phyloP scores from a whole-genome alignment of 2,888 invertebrate genomes.

The Chrysolina haemoptera region DNA sequence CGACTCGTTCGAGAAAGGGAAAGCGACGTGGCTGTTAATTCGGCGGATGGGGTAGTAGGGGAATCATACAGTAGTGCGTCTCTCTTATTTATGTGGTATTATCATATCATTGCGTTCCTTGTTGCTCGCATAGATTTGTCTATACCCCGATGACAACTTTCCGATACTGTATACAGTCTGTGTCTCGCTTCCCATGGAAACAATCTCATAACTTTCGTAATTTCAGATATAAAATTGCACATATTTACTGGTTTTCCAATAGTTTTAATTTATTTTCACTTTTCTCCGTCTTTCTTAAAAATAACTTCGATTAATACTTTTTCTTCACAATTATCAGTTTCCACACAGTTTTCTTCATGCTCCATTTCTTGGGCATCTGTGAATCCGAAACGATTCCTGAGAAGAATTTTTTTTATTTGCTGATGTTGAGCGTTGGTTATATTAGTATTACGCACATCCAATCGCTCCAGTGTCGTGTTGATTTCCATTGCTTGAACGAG shows the following conservation, averaged over 20 bases:
- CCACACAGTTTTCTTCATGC: not conserved
- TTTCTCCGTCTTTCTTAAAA: not conserved
- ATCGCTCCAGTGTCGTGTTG: constrained; percentile 61
- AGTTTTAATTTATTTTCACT: not conserved
- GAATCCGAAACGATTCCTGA: constrained; percentile 66
- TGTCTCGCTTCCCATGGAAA: too few species aligned
- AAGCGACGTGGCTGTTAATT: too few species aligned
- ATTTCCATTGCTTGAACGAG: constrained; percentile 55
- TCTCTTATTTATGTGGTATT: too few species aligned
- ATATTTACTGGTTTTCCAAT: not conserved
- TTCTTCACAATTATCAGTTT: constrained; percentile 11
- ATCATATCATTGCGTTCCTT: too few species aligned
- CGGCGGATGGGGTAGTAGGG: too few species aligned
- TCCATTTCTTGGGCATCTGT: not conserved
- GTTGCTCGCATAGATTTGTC: too few species aligned
- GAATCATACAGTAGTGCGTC: too few species aligned
- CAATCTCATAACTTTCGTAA: too few species aligned
- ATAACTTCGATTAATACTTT: not conserved
- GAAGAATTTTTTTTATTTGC: constrained; percentile 70
- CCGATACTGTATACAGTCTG: too few species aligned
- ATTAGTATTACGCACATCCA: constrained; percentile 67
- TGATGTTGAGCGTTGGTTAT: constrained; percentile 70
- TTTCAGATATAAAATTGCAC: too few species aligned
- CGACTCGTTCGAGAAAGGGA: too few species aligned
- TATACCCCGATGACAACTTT: too few species aligned